Base-by-base conservation (phyloP, 1,140 invertebrate species). In the Caenorhabditis latens region DNA sequence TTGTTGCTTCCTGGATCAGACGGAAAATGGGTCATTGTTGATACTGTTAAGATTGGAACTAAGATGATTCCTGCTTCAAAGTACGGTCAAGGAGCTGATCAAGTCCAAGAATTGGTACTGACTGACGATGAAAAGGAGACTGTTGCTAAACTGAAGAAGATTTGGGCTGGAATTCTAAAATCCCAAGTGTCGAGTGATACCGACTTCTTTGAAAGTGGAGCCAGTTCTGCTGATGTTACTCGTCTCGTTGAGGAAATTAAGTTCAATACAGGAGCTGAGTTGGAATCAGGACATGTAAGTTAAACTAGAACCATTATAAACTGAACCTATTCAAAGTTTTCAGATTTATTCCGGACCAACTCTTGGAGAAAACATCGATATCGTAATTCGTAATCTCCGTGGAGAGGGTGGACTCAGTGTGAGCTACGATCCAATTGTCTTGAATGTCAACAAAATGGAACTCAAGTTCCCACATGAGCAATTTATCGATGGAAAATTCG, bases 171-270 rank as follows among this genome's bases (percentile, higher is more conserved):
- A 93, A 98, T 99, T 90, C 93, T 99, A 0, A 95, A 95, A 88
- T 93, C 95, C 95, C 86, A 93, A 42, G 94, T 98, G 5, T 95
- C 95, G 3, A 94, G 95, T 3, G 94, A 95, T 0, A 96, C 96
- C 0, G 96, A 99, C 92, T 98, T 99, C 93, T 98, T 99, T 93
- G 95, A 95, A 14, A 95, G 94, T 57, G 97, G 97, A 42, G 97
- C 96, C 32, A 96, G 97, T 13, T 98, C 92, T 63, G 91, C 99
- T 96, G 97, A 99, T 93, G 97, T 99, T 11, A 96, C 97, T 0
- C 95, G 95, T 94, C 95, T 93, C 87, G 95, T 99, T 0, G 97
- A 98, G 93, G 97, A 98, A 94, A 94, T 98, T 0, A 97, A 97
- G 93, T 96, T 97, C 84, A 94, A 95, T 86, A 94, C 96, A 24